Base-by-base conservation (phyloP, 1,140 invertebrate species). In the Oryzaephilus surinamensis region DNA sequence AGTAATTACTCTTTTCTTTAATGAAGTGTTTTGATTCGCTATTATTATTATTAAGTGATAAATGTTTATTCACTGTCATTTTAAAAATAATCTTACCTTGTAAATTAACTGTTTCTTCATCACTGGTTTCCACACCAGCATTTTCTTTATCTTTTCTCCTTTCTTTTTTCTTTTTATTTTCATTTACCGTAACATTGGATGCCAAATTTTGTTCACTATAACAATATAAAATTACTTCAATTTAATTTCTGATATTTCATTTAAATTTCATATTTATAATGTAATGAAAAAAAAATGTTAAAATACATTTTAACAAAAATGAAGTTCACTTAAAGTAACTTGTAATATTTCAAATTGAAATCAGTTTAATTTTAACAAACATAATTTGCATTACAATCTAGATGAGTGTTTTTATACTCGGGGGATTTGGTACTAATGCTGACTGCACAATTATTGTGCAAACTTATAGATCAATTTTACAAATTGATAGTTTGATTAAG, bases 81-180 rank as follows among this genome's bases (percentile, higher is more conserved):
- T 20, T 27, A 30, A 30, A 4, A 13, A 13, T n/a, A 24, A 24
- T 41, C 63, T 56, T 51, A 70, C 66, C 66, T 55, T 64, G 63
- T 21, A 53, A 46, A 26, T 66, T 61, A 8, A 50, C 39, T 27
- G 52, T 46, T 43, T 71, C 69, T 8, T 69, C 66, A 34, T 67
- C 64, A 26, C 62, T 69, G 17, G 59, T 66, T 39, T 69, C 67
- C 45, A 64, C 50, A 14, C 46, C 37, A 8, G 45, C 48, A 32
- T 60, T 52, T 32, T 64, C 60, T 41, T 63, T 64, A 38, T 69
- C 70, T 63, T 69, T 68, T 57, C 64, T 55, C 42, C 65, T 41
- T 31, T 62, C 60, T 43, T 66, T 68, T 37, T 67, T 67, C 59
- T 66, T 64, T 52, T 67, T 63, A 37, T 46, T 65, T 43, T 66